These are phyloP conservation scores for Terebella lapidaria DNA, from an alignment of 2,888 invertebrate species.

Conservation along the genomic window DNA sequence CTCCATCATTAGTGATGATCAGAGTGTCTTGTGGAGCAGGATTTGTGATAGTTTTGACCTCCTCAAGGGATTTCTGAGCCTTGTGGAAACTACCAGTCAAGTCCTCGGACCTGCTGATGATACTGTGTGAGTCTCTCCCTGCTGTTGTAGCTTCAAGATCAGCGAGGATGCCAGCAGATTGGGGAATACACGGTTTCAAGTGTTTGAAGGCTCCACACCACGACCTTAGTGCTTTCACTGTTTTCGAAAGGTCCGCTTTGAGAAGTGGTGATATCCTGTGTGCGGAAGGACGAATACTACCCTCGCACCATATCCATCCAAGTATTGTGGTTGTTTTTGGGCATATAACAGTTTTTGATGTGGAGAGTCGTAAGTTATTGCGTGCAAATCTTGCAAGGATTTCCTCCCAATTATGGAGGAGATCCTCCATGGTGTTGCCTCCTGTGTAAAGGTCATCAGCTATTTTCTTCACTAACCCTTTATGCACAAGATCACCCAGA, in stretches of 20 bases:
- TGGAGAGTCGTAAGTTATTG: neutral
- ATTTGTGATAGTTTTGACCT: neutral
- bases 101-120: neutral
- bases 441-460: constrained; percentile 13
- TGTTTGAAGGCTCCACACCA: too few relatives aligned
- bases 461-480: constrained; percentile 13
- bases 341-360: neutral
- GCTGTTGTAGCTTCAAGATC: neutral
- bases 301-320: constrained; percentile 4
- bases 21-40: neutral
- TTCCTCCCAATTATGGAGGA: neutral
- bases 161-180: neutral
- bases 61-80: neutral
- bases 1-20: neutral
- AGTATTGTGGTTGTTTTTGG: constrained; percentile 1
- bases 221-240: too few relatives aligned
- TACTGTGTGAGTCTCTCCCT: neutral
- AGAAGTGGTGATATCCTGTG: too few relatives aligned
- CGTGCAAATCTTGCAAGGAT: neutral
- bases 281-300: too few relatives aligned
- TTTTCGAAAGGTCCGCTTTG: too few relatives aligned
- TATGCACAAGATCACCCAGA: constrained; percentile 17
- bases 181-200: neutral
- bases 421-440: constrained; percentile 1
- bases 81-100: neutral